Conservation (phyloP, 2,113 vertebrate genomes). For the Lanius collurio region DNA sequence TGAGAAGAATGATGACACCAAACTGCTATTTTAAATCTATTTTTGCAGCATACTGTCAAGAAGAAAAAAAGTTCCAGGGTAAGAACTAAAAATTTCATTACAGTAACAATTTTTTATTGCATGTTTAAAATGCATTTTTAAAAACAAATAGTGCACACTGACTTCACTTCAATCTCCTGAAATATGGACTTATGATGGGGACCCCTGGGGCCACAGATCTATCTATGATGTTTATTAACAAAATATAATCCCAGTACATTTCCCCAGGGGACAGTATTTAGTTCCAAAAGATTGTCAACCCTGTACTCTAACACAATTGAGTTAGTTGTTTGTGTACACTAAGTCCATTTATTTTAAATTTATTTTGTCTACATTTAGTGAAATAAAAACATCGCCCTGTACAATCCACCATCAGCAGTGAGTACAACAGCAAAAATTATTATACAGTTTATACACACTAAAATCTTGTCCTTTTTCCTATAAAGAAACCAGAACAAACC, state of each 20-base stretch:
- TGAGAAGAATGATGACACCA: slow-evolving; percentile 5
- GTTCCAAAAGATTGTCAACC: slow-evolving; percentile 68
- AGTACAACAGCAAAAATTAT: slow-evolving; percentile 96
- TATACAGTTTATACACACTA: slow-evolving; percentile 99
- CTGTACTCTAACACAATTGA: slow-evolving; percentile 78
- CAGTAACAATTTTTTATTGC: slow-evolving; percentile 73
- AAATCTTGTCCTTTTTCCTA: slow-evolving; percentile 84
- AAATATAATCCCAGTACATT: slow-evolving; percentile 60
- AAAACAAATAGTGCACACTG: slow-evolving; percentile 66
- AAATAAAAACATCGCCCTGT: slow-evolving; percentile 98
- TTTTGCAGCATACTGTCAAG: slow-evolving; percentile 53
- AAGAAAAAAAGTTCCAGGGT: slow-evolving; percentile 33
- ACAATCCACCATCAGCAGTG: slow-evolving; percentile 95
- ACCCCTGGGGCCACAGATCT: slow-evolving; percentile 8
- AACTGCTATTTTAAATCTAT: slow-evolving; percentile 40
- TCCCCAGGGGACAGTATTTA: slow-evolving; percentile 65
- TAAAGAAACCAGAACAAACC: slow-evolving; percentile 81
- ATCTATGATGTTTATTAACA: slow-evolving; percentile 58
- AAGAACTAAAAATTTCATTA: slow-evolving; percentile 69
- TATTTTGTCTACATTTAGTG: slow-evolving; percentile 94
- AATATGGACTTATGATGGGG: slow-evolving; percentile 49
- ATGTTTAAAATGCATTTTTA: slow-evolving; percentile 69
- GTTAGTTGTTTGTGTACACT: slow-evolving; percentile 75
- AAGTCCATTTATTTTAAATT: slow-evolving; percentile 80
- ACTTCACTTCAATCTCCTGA: slow-evolving; percentile 62